Evolutionary conservation across 1,140 invertebrate species (phyloP).

Genomic region (Meloidogyne chitwoodi): DNA sequence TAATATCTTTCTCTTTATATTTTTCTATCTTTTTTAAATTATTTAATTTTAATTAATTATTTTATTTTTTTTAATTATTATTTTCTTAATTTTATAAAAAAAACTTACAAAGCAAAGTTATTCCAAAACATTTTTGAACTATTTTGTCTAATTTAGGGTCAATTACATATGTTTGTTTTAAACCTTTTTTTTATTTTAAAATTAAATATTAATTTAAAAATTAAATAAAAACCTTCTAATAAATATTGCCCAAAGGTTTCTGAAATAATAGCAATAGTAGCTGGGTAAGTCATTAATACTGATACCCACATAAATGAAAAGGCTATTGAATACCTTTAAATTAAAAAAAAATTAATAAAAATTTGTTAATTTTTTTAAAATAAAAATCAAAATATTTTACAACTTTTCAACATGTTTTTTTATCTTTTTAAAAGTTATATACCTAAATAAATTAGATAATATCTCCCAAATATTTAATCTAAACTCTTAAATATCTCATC

Average conservation of each 20-base stretch:
- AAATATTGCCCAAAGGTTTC: slow-evolving; percentile 59
- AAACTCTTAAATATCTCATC: too few relatives aligned
- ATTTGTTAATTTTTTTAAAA: neutral
- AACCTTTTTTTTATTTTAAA: neutral
- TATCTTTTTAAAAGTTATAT: too few relatives aligned
- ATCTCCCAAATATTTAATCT: too few relatives aligned
- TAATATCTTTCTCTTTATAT: too few relatives aligned
- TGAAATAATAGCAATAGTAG: slow-evolving; percentile 56
- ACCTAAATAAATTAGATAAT: too few relatives aligned
- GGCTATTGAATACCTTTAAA: slow-evolving; percentile 36
- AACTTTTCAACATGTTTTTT: too few relatives aligned
- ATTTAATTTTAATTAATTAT: neutral
- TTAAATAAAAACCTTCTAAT: slow-evolving; percentile 43
- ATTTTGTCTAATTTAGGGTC: slow-evolving; percentile 38
- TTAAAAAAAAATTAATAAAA: neutral
- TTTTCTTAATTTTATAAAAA: neutral
- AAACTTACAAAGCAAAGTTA: slow-evolving; percentile 52
- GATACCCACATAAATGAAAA: slow-evolving; percentile 59
- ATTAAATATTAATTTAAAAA: too few relatives aligned
- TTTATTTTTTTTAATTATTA: too few relatives aligned
- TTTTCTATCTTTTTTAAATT: too few relatives aligned
- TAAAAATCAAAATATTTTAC: too few relatives aligned
- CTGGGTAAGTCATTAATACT: slow-evolving; percentile 59
- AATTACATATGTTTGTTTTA: slow-evolving; percentile 48
- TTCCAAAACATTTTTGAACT: slow-evolving; percentile 55